Conservation (phyloP, 1,140 invertebrate genomes). For the Eulimnadia texana region DNA sequence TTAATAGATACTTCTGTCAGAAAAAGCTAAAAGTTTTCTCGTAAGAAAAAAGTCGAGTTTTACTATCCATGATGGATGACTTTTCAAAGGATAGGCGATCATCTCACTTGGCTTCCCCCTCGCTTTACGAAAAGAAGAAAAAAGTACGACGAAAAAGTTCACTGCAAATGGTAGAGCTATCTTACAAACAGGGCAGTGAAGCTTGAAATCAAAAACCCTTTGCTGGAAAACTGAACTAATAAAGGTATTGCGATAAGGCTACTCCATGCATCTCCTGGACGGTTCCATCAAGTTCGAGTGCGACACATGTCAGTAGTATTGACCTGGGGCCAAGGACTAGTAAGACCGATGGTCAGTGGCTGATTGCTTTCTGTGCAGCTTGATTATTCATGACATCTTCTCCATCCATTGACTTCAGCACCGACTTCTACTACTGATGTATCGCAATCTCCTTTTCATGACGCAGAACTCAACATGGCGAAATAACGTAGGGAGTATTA, state of each 20-base stretch:
- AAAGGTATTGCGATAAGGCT: no score
- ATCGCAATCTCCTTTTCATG: no score
- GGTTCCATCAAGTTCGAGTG: neutral
- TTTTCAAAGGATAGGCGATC: neutral
- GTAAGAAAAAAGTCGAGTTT: neutral
- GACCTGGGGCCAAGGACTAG: neutral
- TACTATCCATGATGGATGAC: neutral
- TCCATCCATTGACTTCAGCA: neutral
- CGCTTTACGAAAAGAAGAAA: no score
- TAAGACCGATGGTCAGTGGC: neutral
- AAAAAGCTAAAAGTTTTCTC: neutral
- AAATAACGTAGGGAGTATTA: no score
- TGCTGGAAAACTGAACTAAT: no score
- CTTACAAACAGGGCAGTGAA: no score
- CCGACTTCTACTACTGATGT: no score
- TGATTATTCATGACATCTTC: neutral
- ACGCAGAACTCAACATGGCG: no score
- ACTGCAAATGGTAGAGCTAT: no score
- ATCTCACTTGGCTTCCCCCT: neutral
- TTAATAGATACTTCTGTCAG: neutral
- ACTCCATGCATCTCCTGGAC: no score
- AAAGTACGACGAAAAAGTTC: neutral
- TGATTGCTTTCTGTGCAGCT: neutral
- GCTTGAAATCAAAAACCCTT: no score
- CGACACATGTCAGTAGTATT: neutral